Base-by-base conservation (phyloP, 2,797 vertebrate genomes). In the Chromis chromis region DNA sequence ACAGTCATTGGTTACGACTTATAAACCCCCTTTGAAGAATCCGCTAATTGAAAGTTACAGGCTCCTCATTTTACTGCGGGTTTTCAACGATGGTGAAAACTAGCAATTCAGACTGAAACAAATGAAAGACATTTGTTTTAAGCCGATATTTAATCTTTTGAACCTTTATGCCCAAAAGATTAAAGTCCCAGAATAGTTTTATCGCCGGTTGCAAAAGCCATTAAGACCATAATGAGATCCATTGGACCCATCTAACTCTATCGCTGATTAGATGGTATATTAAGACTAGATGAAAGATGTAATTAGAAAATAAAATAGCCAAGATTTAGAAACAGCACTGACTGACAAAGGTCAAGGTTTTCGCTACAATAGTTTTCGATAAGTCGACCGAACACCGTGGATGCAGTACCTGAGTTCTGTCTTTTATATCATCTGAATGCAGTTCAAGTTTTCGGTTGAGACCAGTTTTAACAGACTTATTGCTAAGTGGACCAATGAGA, bases 401-500 rank as follows among this genome's bases (percentile, higher is more conserved):
- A 3, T 42, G 17, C 25, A 22, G 31, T 44, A 46, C 17, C 58
- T 72, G 56, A 17, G 16, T 19, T 55, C 49, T 27, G 28, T 53
- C 39, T 63, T n/a, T 14, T 25, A 19, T 44, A 2, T 52, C 12
- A 52, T 62, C 28, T 76, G 63, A 33, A 79, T 65, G 63, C 48
- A 42, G 21, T 60, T 63, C 28, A 61, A 4, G 52, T 63, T 78
- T 73, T 74, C 4, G 5, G 19, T 68, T 10, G 6, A 63, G 58
- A 77, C 52, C 54, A 60, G 40, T 79, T 81, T 81, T 52, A 76
- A 62, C 55, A 67, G 59, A 69, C 59, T 78, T 56, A 64, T 70
- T 76, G 31, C 73, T 69, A 36, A 61, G 46, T 71, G 49, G 70
- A 73, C 81, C 79, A 74, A 79, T 59, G 16, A 55, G 50, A 82